Evolutionary conservation across 2,888 invertebrate genomes (phyloP).

Genomic region (Hybos culiciformis): DNA sequence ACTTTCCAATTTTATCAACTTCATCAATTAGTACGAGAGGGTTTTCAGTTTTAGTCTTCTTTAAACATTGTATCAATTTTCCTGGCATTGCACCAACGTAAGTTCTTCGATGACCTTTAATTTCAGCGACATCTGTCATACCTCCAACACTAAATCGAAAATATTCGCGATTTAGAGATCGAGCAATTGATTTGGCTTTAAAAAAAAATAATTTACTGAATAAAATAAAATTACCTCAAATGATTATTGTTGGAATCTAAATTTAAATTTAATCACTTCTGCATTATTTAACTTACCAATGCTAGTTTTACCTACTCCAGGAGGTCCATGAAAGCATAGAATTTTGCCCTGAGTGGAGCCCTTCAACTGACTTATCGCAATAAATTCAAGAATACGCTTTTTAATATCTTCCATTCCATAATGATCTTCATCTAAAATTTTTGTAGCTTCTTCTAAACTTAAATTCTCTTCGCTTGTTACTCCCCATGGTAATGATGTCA

Average conservation of each 20-base stretch:
- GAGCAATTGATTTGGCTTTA: conserved; percentile 89
- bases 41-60: conserved; percentile 96
- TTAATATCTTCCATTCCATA: conserved; percentile 99
- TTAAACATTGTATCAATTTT: conserved; percentile 96
- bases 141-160: conserved; percentile 99
- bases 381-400: conserved; percentile 94
- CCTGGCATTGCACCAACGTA: conserved; percentile 99
- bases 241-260: too few relatives aligned
- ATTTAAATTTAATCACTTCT: too few relatives aligned
- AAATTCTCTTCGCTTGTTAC: conserved; percentile 82
- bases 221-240: too few relatives aligned
- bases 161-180: conserved; percentile 89
- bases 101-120: conserved; percentile 95
- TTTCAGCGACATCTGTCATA: conserved; percentile 99
- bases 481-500: conserved; percentile 96
- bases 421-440: conserved; percentile 89
- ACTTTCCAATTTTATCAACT: conserved; percentile 92
- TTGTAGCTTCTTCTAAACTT: conserved; percentile 68
- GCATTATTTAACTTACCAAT: too few relatives aligned
- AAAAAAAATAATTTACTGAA: too few relatives aligned
- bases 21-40: conserved; percentile 96
- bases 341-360: conserved; percentile 96
- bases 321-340: conserved; percentile 96
- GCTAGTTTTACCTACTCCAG: conserved; percentile 96
- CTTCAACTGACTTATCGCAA: conserved; percentile 93